These are phyloP conservation scores for Macrosoma leucophasiata DNA, from an alignment of 2,888 invertebrate species.

Conservation along the genomic window DNA sequence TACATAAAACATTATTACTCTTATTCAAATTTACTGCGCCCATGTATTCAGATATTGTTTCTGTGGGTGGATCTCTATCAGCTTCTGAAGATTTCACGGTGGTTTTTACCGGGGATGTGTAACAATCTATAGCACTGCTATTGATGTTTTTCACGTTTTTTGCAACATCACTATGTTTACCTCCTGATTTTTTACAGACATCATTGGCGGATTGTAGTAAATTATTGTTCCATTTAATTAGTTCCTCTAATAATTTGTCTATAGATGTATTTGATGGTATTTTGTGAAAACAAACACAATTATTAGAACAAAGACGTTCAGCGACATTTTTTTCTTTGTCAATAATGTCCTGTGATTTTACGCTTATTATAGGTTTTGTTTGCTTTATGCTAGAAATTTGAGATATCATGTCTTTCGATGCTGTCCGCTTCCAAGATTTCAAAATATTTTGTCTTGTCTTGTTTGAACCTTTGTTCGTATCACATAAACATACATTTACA, in stretches of 20 bases:
- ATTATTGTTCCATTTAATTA: conserved; percentile 28
- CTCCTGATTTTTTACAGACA: neutral
- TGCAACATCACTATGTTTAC: neutral
- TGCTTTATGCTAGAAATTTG: conserved; percentile 31
- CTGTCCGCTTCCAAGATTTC: conserved; percentile 25
- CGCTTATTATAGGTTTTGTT: conserved; percentile 34
- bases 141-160: conserved; percentile 4
- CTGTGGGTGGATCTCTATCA: conserved; percentile 20
- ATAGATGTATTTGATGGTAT: conserved; percentile 55
- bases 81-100: conserved; percentile 13
- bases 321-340: conserved; percentile 12
- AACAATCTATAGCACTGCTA: no score
- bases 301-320: conserved; percentile 32
- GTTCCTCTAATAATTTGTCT: conserved; percentile 46
- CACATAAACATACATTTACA: conserved; percentile 55
- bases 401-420: conserved; percentile 25
- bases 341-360: conserved; percentile 23
- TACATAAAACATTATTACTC: conserved; percentile 41
- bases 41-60: conserved; percentile 49
- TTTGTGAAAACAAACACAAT: conserved; percentile 53
- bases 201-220: conserved; percentile 12
- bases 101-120: no score
- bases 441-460: conserved; percentile 6
- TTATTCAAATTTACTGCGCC: conserved; percentile 51
- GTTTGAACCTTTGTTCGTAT: conserved; percentile 28